phyloP scores from a whole-genome alignment of 1,140 invertebrate species.

The Ceratosolen solmsi region DNA sequence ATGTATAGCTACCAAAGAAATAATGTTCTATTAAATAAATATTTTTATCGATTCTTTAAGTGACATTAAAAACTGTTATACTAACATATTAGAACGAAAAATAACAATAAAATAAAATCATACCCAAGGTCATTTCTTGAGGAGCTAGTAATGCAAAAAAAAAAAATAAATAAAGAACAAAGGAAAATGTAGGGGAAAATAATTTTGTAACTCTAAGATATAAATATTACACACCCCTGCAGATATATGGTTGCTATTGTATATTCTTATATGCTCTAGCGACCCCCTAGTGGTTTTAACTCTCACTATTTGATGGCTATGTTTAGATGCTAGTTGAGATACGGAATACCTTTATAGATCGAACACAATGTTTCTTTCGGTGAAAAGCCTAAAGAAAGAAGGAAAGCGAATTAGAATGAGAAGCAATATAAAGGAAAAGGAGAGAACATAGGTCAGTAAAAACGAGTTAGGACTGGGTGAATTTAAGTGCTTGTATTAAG shows the following conservation, averaged over 20 bases:
- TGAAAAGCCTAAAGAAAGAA: conserved; percentile 34
- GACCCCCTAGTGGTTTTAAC: conserved; percentile 57
- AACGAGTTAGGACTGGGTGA: background rate
- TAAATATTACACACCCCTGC: conserved; percentile 61
- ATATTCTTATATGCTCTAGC: conserved; percentile 56
- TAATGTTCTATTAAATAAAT: too few relatives aligned
- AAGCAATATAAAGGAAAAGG: background rate
- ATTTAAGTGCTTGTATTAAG: conserved; percentile 15
- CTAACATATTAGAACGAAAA: too few relatives aligned
- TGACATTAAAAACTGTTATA: too few relatives aligned
- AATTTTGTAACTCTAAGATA: too few relatives aligned
- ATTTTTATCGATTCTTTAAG: too few relatives aligned
- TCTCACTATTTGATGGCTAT: conserved; percentile 38
- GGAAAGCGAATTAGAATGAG: background rate
- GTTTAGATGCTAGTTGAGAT: conserved; percentile 64
- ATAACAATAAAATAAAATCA: too few relatives aligned
- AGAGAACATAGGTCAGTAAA: background rate
- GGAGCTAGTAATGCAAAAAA: too few relatives aligned
- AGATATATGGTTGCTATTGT: conserved; percentile 68
- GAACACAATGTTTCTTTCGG: conserved; percentile 65
- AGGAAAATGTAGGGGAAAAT: too few relatives aligned
- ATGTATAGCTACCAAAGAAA: too few relatives aligned
- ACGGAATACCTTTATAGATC: conserved; percentile 60
- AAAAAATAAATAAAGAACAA: too few relatives aligned
- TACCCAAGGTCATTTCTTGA: too few relatives aligned